Conservation (phyloP, 1,140 invertebrate genomes). For the Antheraea mylitta region DNA sequence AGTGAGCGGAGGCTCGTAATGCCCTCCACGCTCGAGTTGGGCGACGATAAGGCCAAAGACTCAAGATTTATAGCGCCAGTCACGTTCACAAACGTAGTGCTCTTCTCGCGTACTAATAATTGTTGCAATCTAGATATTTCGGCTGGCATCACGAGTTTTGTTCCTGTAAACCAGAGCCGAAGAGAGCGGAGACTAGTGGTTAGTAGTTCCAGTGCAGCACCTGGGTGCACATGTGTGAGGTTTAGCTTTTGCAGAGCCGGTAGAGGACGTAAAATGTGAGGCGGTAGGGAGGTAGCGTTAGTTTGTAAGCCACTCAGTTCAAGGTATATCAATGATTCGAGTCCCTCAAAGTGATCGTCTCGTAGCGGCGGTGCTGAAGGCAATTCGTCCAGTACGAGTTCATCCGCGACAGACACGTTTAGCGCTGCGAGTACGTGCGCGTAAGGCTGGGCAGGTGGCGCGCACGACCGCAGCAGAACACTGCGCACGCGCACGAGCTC, state of each 20-base stretch:
- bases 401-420: background rate
- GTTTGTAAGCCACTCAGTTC: background rate
- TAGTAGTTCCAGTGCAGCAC: background rate
- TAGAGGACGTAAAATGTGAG: background rate
- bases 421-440: background rate
- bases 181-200: background rate
- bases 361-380: background rate
- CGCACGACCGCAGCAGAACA: background rate
- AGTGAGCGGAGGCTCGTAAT: background rate
- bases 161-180: background rate
- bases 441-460: background rate
- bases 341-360: background rate
- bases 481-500: background rate
- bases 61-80: background rate
- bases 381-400: background rate
- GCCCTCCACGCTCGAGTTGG: background rate
- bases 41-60: background rate
- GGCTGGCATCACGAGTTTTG: background rate
- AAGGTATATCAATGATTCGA: background rate
- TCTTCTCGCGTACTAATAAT: background rate
- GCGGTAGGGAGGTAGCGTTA: too few relatives aligned
- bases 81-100: background rate
- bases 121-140: background rate
- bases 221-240: background rate
- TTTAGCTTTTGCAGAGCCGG: background rate